Conservation (phyloP, 2,888 invertebrate genomes). For the Lepidochrysops patricia region DNA sequence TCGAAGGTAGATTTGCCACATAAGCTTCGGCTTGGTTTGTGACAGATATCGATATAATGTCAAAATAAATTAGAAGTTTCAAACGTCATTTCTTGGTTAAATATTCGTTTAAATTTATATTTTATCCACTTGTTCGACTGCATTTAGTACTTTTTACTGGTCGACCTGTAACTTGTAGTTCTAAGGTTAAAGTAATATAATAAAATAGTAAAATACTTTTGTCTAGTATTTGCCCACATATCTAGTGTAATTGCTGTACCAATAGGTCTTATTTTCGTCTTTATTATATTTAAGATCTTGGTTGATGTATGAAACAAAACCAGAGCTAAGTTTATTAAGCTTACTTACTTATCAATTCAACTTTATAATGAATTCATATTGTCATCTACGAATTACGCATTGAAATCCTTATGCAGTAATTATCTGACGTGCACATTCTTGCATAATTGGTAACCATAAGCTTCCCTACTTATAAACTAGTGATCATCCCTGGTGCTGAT, state of each 20-base stretch:
- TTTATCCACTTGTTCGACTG: background rate
- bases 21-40: slow-evolving; percentile 59
- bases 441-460: no score
- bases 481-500: no score
- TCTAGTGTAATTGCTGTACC: background rate
- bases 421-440: no score
- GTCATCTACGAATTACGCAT: no score
- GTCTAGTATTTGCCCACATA: no score
- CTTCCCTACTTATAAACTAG: no score
- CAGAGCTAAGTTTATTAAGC: no score
- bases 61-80: slow-evolving; percentile 12
- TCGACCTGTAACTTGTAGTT: background rate
- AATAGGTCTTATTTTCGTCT: background rate
- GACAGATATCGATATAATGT: slow-evolving; percentile 37
- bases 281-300: no score
- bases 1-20: slow-evolving; percentile 60
- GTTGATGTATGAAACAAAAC: no score
- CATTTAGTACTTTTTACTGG: background rate
- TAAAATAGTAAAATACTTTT: background rate
- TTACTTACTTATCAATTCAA: no score
- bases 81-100: slow-evolving; percentile 5
- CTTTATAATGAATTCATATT: no score
- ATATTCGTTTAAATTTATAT: background rate
- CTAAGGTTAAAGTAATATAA: background rate
- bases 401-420: no score